A percentile compares a stretch with the other conserved stretches of the same genome.
phyloP scores from a whole-genome alignment of 2,888 invertebrate genomes.

The Camponotus fellah region DNA sequence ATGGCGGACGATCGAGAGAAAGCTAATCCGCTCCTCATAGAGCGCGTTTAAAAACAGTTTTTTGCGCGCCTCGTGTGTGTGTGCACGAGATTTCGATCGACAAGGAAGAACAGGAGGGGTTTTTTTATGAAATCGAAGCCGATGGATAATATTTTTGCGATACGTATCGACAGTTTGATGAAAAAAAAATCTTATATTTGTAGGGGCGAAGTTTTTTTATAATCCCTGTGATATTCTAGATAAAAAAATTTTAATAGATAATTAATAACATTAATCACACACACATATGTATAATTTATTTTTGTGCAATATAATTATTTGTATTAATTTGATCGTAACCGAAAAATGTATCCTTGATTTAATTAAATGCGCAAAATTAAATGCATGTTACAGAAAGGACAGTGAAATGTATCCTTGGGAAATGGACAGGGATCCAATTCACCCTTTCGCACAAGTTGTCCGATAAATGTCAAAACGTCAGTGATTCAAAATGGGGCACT shows the following conservation, averaged over 20 bases:
- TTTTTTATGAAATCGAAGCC: slow-evolving; percentile 39
- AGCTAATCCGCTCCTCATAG: slow-evolving; percentile 52
- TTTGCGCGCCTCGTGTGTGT: neutral
- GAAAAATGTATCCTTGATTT: neutral
- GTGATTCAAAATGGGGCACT: slow-evolving; percentile 58
- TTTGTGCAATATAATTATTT: no score
- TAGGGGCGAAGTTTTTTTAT: neutral
- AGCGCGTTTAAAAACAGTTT: slow-evolving; percentile 46
- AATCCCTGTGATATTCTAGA: neutral
- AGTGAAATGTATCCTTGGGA: slow-evolving; percentile 8
- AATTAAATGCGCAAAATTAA: neutral
- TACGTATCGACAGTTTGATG: neutral
- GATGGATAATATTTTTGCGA: slow-evolving; percentile 14
- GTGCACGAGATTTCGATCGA: slow-evolving; percentile 51
- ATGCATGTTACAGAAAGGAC: neutral
- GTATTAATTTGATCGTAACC: neutral
- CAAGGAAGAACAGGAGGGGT: neutral
- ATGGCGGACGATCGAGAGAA: slow-evolving; percentile 57
- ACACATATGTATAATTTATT: neutral
- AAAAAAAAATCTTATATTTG: slow-evolving; percentile 2
- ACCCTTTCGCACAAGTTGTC: slow-evolving; percentile 56
- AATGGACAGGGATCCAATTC: slow-evolving; percentile 12
- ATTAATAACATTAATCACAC: neutral
- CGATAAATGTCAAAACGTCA: slow-evolving; percentile 70
- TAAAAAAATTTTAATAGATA: neutral